A percentile compares a stretch with the other conserved stretches of the same genome.
These are phyloP conservation scores for Plestiodon gilberti DNA, from an alignment of 2,113 vertebrate species.

Conservation along the genomic window DNA sequence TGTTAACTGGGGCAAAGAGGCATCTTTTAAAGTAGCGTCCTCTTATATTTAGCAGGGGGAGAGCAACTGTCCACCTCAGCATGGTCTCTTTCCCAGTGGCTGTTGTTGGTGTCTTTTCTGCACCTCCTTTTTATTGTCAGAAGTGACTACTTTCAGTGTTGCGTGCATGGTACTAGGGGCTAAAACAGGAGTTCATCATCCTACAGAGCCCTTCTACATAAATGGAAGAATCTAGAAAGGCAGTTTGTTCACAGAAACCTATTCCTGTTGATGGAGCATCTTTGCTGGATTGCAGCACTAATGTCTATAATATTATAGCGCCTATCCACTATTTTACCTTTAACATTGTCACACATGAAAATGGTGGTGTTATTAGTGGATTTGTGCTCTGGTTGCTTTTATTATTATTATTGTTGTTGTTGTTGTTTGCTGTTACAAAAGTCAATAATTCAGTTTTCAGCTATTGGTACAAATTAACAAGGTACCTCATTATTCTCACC, in stretches of 20 bases:
- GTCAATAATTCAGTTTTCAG: not conserved
- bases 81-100: too few relatives aligned
- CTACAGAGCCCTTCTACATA: not conserved
- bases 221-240: not conserved
- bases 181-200: not conserved
- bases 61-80: too few relatives aligned
- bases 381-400: not conserved
- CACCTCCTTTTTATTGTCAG: not conserved
- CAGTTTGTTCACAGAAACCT: too few relatives aligned
- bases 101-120: too few relatives aligned
- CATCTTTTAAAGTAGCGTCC: too few relatives aligned
- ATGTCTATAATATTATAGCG: not conserved
- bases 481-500: constrained; percentile 17
- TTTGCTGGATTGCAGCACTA: not conserved
- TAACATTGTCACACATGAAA: not conserved
- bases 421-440: not conserved
- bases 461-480: constrained; percentile 19
- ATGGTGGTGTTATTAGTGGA: not conserved
- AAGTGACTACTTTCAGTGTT: not conserved
- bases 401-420: constrained; percentile 5
- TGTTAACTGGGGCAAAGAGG: too few relatives aligned
- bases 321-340: not conserved
- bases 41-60: too few relatives aligned
- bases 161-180: not conserved
- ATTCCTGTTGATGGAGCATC: not conserved